Percentiles rank a stretch among this genome's conserved stretches.
Conservation (phyloP, 2,888 invertebrate species). For the Diploptera punctata region DNA sequence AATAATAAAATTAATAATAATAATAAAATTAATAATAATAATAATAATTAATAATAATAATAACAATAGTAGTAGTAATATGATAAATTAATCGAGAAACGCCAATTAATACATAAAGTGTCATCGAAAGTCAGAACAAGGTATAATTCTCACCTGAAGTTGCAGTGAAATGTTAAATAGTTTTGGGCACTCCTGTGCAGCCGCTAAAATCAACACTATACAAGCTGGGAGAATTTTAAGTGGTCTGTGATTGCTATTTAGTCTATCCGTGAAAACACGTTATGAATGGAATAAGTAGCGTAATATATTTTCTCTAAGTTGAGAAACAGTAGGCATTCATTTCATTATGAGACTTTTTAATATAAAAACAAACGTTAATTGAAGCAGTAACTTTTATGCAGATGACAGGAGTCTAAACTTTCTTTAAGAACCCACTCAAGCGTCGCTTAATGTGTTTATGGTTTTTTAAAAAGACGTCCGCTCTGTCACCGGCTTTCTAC, state of each 20-base stretch:
- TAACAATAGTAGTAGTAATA: too few species aligned
- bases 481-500: not conserved
- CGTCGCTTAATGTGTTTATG: not conserved
- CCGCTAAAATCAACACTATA: not conserved
- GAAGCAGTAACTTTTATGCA: not conserved
- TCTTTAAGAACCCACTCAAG: not conserved
- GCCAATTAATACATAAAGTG: too few species aligned
- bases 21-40: too few species aligned
- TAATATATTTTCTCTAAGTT: not conserved
- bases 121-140: too few species aligned
- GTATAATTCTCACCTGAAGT: too few species aligned
- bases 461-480: not conserved
- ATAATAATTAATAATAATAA: too few species aligned
- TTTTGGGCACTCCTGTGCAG: too few species aligned
- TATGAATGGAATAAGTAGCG: not conserved
- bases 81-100: too few species aligned
- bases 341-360: constrained; percentile 7
- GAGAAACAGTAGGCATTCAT: too few species aligned
- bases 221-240: not conserved
- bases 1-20: too few species aligned
- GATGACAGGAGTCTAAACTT: not conserved
- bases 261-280: not conserved
- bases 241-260: not conserved
- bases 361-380: not conserved
- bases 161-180: too few species aligned